Base-by-base conservation (phyloP, 2,888 invertebrate species). In the Limnephilus marmoratus region DNA sequence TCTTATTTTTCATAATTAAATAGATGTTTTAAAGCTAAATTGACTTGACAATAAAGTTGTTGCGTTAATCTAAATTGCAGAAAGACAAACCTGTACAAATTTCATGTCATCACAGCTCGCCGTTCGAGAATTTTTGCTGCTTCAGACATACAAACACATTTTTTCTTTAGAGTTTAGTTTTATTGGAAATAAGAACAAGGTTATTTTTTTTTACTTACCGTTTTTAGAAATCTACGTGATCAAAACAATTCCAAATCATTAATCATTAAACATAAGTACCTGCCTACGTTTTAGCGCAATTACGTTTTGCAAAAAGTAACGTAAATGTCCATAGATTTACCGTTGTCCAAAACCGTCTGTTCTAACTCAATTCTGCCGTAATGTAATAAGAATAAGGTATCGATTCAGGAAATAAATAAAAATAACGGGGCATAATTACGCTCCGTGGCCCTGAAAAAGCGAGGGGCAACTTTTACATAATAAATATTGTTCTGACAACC, bases 331-430 rank as follows among this genome's bases (percentile, higher is more conserved):
- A n/a, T 68, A 68, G 68, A n/a, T 68, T n/a, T 68, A 68, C 68
- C 68, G 68, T 68, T 68, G 68, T 68, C 68, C n/a, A 68, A 68
- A 68, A 68, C n/a, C 68, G 68, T 24, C 68, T 68, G n/a, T 68
- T 68, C 68, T 68, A 68, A n/a, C 68, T 68, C 24, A 24, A n/a
- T n/a, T 68, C 68, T 68, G 68, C 68, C 24, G 24, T 68, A 68
- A 68, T 24, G 24, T 24, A 24, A 68, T 68, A 18, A 53, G 53
- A 53, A 53, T 53, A 53, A 53, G 18, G 53, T 53, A 68, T 68
- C n/a, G 68, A 68, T 68, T 68, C 68, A 68, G 68, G n/a, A 68
- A 68, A 68, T 68, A 68, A 68, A 68, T 68, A 68, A 68, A 68
- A 68, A 68, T 68, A 68, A 68, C 68, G 68, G 68, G 24, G n/a